Conservation (phyloP, 2,888 invertebrate species). For the Cheilosia soror region DNA sequence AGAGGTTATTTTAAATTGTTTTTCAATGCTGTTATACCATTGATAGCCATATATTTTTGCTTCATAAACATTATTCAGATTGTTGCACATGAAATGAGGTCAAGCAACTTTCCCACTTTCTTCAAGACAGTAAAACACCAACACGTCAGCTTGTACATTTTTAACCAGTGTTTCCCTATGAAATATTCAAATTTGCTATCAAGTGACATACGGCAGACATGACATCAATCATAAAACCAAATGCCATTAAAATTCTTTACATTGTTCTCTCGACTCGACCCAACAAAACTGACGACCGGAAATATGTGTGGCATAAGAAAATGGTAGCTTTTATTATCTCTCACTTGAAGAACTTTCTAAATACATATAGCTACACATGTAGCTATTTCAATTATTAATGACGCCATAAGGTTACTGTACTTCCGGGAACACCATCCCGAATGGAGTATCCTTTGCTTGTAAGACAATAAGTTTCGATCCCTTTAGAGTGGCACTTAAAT, state of each 20-base stretch:
- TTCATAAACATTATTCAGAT: too few relatives aligned
- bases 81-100: too few relatives aligned
- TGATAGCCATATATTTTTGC: too few relatives aligned
- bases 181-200: slow-evolving; percentile 28
- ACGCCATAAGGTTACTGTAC: slow-evolving; percentile 37
- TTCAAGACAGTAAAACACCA: too few relatives aligned
- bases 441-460: slow-evolving; percentile 22
- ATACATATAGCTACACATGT: slow-evolving; percentile 1
- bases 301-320: slow-evolving; percentile 9
- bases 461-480: slow-evolving; percentile 47
- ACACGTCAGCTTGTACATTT: not conserved
- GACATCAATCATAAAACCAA: slow-evolving; percentile 19
- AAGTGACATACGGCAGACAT: slow-evolving; percentile 4
- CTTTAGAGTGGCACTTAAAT: slow-evolving; percentile 44
- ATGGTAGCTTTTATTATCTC: slow-evolving; percentile 32
- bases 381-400: slow-evolving; percentile 47
- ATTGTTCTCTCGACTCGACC: slow-evolving; percentile 10
- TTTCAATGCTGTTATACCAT: too few relatives aligned
- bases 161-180: not conserved
- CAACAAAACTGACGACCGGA: slow-evolving; percentile 12
- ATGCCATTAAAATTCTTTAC: slow-evolving; percentile 17
- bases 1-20: too few relatives aligned
- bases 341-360: slow-evolving; percentile 21
- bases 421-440: slow-evolving; percentile 21
- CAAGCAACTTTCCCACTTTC: too few relatives aligned